Conservation (phyloP, 2,113 vertebrate species). For the Benitochromis conjunctus region DNA sequence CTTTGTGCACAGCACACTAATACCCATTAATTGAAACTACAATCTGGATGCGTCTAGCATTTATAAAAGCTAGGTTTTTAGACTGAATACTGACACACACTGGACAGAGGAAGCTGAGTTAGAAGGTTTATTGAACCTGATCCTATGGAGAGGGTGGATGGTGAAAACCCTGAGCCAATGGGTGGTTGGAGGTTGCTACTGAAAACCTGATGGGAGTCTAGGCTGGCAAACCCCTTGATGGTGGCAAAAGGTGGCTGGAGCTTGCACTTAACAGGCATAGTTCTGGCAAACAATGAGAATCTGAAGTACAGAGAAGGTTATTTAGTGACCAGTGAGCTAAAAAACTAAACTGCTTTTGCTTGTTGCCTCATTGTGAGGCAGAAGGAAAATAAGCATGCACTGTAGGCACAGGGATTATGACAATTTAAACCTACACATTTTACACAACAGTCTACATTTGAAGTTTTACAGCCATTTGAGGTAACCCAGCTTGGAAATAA, state of each 20-base stretch:
- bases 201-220: neutral
- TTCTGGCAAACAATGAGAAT: neutral
- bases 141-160: neutral
- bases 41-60: neutral
- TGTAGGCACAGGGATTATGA: neutral
- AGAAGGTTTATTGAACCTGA: neutral
- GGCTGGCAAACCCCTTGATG: neutral
- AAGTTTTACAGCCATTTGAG: neutral
- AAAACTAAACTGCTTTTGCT: neutral
- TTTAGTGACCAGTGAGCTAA: neutral
- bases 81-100: neutral
- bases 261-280: neutral
- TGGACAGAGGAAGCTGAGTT: neutral
- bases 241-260: neutral
- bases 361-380: neutral
- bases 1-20: neutral
- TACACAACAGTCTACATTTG: neutral
- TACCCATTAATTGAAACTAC: neutral
- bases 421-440: neutral
- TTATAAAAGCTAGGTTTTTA: neutral
- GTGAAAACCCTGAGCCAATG: neutral
- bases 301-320: neutral
- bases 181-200: neutral
- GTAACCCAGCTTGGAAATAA: neutral
- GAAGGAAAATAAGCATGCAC: neutral